Conservation (phyloP, 2,113 vertebrate genomes). For the Cyanistes caeruleus region DNA sequence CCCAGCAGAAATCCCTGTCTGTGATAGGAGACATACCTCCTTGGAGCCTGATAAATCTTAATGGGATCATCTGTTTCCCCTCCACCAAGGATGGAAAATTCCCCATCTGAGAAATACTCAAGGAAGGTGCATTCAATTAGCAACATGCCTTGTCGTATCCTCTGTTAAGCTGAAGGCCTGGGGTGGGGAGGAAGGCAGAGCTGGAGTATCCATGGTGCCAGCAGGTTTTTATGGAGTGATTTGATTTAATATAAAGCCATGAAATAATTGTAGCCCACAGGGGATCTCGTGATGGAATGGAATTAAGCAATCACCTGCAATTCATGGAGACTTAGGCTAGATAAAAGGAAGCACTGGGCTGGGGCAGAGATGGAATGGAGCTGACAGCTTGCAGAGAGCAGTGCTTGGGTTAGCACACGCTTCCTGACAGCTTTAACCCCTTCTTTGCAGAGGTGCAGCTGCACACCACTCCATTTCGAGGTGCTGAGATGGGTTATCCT, state of each 20-base stretch:
- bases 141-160: neutral
- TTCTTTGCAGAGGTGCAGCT: neutral
- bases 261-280: constrained; percentile 29
- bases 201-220: neutral
- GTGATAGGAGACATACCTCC: neutral
- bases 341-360: constrained; percentile 18
- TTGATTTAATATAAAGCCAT: constrained; percentile 12
- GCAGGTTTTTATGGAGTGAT: neutral
- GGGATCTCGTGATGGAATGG: constrained; percentile 23
- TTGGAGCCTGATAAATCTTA: neutral
- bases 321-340: neutral
- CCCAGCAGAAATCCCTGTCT: neutral
- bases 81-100: neutral
- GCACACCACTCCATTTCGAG: neutral
- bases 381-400: constrained; percentile 39
- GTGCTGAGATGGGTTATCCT: neutral
- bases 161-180: neutral
- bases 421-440: constrained; percentile 10
- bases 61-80: neutral
- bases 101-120: neutral
- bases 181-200: neutral
- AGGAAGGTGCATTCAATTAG: neutral
- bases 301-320: constrained; percentile 30
- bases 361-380: constrained; percentile 1
- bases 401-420: neutral